These are phyloP conservation scores for Hirtodrosophila duncani DNA, from an alignment of 2,888 invertebrate genomes.

Conservation along the genomic window DNA sequence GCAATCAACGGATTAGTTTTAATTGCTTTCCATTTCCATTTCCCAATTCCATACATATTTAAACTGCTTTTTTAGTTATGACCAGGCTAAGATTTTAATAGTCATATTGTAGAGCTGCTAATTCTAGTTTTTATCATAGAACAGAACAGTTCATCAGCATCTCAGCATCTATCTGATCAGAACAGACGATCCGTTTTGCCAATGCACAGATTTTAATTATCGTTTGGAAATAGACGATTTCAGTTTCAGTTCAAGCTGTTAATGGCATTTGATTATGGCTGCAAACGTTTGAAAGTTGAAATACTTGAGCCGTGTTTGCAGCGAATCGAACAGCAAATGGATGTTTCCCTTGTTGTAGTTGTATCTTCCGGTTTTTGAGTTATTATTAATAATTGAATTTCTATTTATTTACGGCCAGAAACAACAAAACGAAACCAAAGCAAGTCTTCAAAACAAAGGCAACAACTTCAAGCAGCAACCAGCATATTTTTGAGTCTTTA, in stretches of 20 bases:
- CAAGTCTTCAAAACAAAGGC: no score
- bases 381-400: conserved; percentile 58
- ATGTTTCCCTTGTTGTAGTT: conserved; percentile 24
- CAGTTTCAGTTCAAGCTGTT: conserved; percentile 33
- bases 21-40: conserved; percentile 27
- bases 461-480: conserved; percentile 50
- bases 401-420: conserved; percentile 50
- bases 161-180: conserved; percentile 10
- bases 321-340: conserved; percentile 28
- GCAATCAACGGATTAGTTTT: conserved; percentile 31
- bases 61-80: conserved; percentile 6
- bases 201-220: conserved; percentile 43
- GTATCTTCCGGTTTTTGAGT: conserved; percentile 59
- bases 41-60: conserved; percentile 27
- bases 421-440: no score
- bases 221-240: conserved; percentile 40
- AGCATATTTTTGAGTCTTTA: conserved; percentile 47
- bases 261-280: conserved; percentile 45
- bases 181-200: conserved; percentile 25
- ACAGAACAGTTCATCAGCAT: conserved; percentile 23
- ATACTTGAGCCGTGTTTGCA: conserved; percentile 58
- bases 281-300: conserved; percentile 67
- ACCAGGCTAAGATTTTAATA: background rate
- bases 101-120: no score
- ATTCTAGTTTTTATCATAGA: conserved; percentile 13